Evolutionary conservation across 2,797 vertebrate species (phyloP).

Genomic region (Coracias cyanogaster): DNA sequence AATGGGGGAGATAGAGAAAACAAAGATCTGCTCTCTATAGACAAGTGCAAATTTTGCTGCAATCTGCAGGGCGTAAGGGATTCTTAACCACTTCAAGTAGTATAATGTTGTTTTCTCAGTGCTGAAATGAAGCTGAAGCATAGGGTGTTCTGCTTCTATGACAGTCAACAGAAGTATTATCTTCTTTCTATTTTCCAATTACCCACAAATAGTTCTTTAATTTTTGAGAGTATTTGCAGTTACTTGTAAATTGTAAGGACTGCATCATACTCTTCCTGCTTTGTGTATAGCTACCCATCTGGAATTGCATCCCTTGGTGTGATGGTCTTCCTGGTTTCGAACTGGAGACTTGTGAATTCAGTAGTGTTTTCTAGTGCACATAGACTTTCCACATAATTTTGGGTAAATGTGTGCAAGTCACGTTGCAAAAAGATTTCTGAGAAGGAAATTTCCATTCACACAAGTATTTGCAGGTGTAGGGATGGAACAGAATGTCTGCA

Average conservation of each 20-base stretch:
- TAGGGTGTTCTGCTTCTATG: not conserved
- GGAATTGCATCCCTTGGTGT: not conserved
- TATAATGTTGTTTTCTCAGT: not conserved
- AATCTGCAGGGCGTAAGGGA: not conserved
- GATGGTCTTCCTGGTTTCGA: not conserved
- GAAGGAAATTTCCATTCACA: not conserved
- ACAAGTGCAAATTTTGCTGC: not conserved
- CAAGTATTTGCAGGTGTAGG: not conserved
- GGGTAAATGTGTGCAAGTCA: not conserved
- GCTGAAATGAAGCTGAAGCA: not conserved
- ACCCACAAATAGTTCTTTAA: not conserved
- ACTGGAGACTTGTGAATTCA: not conserved
- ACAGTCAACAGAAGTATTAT: not conserved
- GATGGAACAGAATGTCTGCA: not conserved
- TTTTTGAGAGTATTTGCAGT: not conserved
- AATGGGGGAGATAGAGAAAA: not conserved
- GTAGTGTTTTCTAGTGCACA: not conserved
- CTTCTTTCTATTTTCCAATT: not conserved
- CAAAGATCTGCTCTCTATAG: not conserved
- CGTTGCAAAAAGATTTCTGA: not conserved
- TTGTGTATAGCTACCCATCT: not conserved
- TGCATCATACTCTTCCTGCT: rapidly evolving
- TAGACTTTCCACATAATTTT: not conserved
- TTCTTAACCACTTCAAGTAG: not conserved
- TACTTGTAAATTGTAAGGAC: not conserved